Conservation (phyloP, 1,140 invertebrate species). For the Hypothenemus hampei region DNA sequence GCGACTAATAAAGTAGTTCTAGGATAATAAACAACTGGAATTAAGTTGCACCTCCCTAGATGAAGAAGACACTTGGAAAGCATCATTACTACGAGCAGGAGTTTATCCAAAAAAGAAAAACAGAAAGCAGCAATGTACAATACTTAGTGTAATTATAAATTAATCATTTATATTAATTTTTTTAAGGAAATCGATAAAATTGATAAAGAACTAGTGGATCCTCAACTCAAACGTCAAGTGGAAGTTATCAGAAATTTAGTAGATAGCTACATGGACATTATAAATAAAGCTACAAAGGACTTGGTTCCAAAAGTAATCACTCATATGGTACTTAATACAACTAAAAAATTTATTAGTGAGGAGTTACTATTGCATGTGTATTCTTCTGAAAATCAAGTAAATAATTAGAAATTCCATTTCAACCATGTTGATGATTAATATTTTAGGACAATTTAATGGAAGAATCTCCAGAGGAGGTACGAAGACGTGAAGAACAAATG, state of each 20-base stretch:
- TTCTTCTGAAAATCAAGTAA: slow-evolving; percentile 92
- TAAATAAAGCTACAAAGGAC: slow-evolving; percentile 97
- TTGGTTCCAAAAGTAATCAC: slow-evolving; percentile 98
- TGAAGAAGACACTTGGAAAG: slow-evolving; percentile 99
- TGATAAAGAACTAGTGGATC: slow-evolving; percentile 68
- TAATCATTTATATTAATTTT: background rate
- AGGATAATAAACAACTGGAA: slow-evolving; percentile 96
- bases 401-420: background rate
- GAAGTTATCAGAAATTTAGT: slow-evolving; percentile 99
- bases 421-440: background rate
- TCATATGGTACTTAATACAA: slow-evolving; percentile 96
- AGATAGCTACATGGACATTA: slow-evolving; percentile 99
- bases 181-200: slow-evolving; percentile 8
- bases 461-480: slow-evolving; percentile 93
- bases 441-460: slow-evolving; percentile 93
- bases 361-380: slow-evolving; percentile 95
- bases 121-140: slow-evolving; percentile 41
- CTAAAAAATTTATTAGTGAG: slow-evolving; percentile 95
- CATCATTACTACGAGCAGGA: slow-evolving; percentile 95
- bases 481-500: slow-evolving; percentile 95
- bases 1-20: slow-evolving; percentile 10
- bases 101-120: slow-evolving; percentile 97
- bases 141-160: background rate
- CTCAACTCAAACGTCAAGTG: slow-evolving; percentile 95
- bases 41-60: slow-evolving; percentile 96